Percentiles rank a stretch among this genome's conserved stretches.
Conservation (phyloP, 2,888 invertebrate genomes). For the Eubasilissa splendida region DNA sequence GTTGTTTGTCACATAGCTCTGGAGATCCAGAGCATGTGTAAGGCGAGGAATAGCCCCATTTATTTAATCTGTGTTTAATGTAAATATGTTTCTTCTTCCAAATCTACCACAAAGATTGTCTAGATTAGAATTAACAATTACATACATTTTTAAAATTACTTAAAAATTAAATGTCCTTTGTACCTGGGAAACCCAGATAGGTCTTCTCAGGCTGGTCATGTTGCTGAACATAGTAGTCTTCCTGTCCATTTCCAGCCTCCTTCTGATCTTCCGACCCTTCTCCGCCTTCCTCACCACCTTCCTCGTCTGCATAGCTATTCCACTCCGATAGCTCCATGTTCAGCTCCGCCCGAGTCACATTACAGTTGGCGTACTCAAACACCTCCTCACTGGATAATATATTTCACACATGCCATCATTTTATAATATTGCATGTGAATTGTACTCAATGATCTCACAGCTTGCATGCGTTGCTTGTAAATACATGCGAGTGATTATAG, state of each 20-base stretch:
- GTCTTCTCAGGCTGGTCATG: constrained; percentile 57
- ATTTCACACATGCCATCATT: no score
- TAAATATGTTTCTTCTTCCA: no score
- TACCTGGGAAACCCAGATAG: constrained; percentile 45
- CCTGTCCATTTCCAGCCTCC: constrained; percentile 1
- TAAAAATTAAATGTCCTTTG: neutral
- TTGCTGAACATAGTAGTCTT: constrained; percentile 55
- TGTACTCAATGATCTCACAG: no score
- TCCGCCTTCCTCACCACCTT: neutral
- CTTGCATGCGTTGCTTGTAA: no score
- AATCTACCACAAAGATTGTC: no score
- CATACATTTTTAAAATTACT: neutral
- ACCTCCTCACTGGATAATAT: constrained; percentile 53
- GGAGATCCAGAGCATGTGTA: no score
- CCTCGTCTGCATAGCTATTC: constrained; percentile 30
- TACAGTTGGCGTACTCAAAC: constrained; percentile 58
- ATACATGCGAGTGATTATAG: no score
- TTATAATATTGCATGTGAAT: no score
- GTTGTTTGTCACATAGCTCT: no score
- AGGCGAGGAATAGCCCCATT: no score
- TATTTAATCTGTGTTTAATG: no score
- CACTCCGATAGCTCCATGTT: constrained; percentile 56
- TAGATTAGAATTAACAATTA: neutral
- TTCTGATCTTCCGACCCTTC: constrained; percentile 1
- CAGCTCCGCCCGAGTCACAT: constrained; percentile 53